A percentile compares a stretch with the other conserved stretches of the same genome.
These are phyloP conservation scores for Leptobrachium ailaonicum DNA, from an alignment of 2,113 vertebrate genomes.

Conservation along the genomic window DNA sequence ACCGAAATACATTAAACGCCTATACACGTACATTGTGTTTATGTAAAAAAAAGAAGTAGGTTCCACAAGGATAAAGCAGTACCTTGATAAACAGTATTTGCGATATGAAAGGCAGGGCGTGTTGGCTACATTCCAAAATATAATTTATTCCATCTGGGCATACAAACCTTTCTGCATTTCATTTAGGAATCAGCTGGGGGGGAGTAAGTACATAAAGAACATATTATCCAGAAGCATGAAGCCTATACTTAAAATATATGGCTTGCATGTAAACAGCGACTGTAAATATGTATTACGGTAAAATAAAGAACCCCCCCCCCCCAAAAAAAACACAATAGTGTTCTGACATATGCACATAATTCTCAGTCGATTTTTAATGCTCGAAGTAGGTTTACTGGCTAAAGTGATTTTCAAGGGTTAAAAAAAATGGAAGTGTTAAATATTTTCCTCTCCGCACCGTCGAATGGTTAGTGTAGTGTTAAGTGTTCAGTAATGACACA, in stretches of 20 bases:
- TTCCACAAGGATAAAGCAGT: slow-evolving; percentile 62
- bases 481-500: no score
- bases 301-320: no score
- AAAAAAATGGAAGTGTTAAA: no score
- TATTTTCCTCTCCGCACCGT: no score
- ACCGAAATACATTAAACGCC: slow-evolving; percentile 10
- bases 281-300: background rate
- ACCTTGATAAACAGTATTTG: slow-evolving; percentile 62
- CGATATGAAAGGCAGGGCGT: slow-evolving; percentile 57
- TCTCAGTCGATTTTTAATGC: no score
- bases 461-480: no score
- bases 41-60: slow-evolving; percentile 53
- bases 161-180: slow-evolving; percentile 22
- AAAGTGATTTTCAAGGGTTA: no score
- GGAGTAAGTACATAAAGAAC: slow-evolving; percentile 38
- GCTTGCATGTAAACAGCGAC: background rate
- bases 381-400: no score
- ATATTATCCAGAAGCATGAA: slow-evolving; percentile 44
- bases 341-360: no score
- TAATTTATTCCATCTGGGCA: slow-evolving; percentile 61
- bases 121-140: slow-evolving; percentile 55
- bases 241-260: background rate
- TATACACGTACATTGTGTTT: background rate
- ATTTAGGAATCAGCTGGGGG: slow-evolving; percentile 18
- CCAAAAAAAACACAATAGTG: no score